These are phyloP conservation scores for Pygoscelis antarcticus DNA, from an alignment of 2,113 vertebrate genomes.

Conservation along the genomic window DNA sequence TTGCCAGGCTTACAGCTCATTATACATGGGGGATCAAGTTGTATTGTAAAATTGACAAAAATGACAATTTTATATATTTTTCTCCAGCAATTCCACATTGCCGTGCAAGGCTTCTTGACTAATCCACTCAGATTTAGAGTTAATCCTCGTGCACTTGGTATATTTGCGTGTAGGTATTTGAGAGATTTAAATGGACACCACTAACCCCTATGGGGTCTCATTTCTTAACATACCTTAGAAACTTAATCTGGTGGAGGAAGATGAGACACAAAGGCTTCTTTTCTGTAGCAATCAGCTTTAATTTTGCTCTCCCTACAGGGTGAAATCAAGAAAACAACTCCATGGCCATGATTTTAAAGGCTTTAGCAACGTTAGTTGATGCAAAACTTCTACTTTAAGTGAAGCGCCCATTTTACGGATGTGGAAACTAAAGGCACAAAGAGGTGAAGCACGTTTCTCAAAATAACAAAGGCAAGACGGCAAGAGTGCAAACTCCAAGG, in stretches of 20 bases:
- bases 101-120: neutral
- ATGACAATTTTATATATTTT: neutral
- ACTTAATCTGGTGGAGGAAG: neutral
- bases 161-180: neutral
- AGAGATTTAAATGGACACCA: conserved; percentile 54
- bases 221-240: conserved; percentile 28
- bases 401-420: neutral
- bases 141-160: conserved; percentile 26
- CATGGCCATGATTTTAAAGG: neutral
- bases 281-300: neutral
- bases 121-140: conserved; percentile 24
- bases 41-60: conserved; percentile 23
- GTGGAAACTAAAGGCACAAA: neutral
- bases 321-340: neutral
- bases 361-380: neutral
- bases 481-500: neutral
- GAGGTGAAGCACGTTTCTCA: neutral
- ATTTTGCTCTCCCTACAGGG: neutral
- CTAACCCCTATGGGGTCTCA: neutral
- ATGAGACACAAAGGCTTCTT: conserved; percentile 42
- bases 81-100: neutral
- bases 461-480: neutral
- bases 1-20: conserved; percentile 6
- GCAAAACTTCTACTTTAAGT: neutral
- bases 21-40: conserved; percentile 13